Base-by-base conservation (phyloP, 2,888 invertebrate species). In the Unio pictorum region DNA sequence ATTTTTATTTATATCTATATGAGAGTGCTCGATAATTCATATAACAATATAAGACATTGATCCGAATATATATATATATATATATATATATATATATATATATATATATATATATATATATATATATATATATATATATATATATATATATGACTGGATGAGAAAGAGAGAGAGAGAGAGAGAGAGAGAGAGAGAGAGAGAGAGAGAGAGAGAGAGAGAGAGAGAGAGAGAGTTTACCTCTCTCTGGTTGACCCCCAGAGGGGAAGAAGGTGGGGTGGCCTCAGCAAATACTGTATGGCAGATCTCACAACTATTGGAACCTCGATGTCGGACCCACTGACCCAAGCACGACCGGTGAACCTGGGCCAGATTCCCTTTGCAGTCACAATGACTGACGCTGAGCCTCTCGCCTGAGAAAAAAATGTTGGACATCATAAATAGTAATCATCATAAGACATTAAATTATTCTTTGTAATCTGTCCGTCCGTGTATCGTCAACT, bases 291-390 rank as follows among this genome's bases (percentile, higher is more conserved):
- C 66, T 18, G 59, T 72, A 3, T 72, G 63, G 63, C 83, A 83
- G 15, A 83, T 78, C 68, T 83, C 83, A 73, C 83, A 83, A 23
- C 63, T 66, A 69, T 78, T 80, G 23, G 80, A 77, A 18, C 81
- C 81, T 66, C 79, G 75, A 65, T 82, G 80, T 56, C 74, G 73
- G n/a, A 83, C 81, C 83, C 83, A 83, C 59, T 79, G 71, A 4
- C 73, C 57, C 34, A 83, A 74, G 67, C 83, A 83, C 30, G 72
- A 67, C n/a, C 72, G 69, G 64, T 83, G 83, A 23, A 81, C 77
- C 28, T 56, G 57, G 18, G 78, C 74, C 26, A 81, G 71, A 17
- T 74, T 71, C n/a, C 83, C 81, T 34, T 74, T 74, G 66, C 83
- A 83, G 6, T 66, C 55, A 62, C 83, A 83, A 28, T 69, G 72